These are phyloP conservation scores for Liasis olivaceus DNA, from an alignment of 2,797 vertebrate species.

Conservation along the genomic window DNA sequence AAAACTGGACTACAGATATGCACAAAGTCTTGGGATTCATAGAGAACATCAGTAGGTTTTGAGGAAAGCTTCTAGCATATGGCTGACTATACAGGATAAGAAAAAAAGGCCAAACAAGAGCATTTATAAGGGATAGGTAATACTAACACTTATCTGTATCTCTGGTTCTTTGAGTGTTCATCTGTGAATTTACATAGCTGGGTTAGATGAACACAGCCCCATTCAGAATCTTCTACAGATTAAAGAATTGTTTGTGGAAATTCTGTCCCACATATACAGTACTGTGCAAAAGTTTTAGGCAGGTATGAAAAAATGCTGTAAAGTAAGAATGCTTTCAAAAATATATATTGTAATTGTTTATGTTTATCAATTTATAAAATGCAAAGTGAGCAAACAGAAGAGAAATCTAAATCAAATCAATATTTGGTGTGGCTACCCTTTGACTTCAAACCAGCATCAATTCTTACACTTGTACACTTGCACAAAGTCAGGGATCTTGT, in stretches of 20 bases:
- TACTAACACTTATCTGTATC: not conserved
- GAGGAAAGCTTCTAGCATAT: not conserved
- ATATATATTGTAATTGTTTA: too few species aligned
- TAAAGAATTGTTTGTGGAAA: not conserved
- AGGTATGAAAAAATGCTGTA: too few species aligned
- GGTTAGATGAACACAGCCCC: not conserved
- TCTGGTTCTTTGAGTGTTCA: not conserved
- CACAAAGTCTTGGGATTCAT: constrained; percentile 1
- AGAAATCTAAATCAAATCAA: too few species aligned
- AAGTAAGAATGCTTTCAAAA: too few species aligned
- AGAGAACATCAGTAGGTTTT: not conserved
- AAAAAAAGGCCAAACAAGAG: not conserved
- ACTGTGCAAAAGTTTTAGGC: too few species aligned
- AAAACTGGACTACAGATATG: constrained; percentile 6
- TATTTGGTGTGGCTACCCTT: too few species aligned
- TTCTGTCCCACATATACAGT: not conserved
- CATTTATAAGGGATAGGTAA: not conserved
- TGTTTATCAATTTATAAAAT: too few species aligned
- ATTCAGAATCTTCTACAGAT: not conserved
- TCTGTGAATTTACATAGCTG: not conserved
- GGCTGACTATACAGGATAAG: not conserved
- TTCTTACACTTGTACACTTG: too few species aligned
- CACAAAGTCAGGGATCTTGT: too few species aligned
- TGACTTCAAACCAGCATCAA: too few species aligned
- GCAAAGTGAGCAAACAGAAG: too few species aligned